These are phyloP conservation scores for Tenrec ecaudatus DNA, from an alignment of 2,113 vertebrate genomes.

Conservation along the genomic window DNA sequence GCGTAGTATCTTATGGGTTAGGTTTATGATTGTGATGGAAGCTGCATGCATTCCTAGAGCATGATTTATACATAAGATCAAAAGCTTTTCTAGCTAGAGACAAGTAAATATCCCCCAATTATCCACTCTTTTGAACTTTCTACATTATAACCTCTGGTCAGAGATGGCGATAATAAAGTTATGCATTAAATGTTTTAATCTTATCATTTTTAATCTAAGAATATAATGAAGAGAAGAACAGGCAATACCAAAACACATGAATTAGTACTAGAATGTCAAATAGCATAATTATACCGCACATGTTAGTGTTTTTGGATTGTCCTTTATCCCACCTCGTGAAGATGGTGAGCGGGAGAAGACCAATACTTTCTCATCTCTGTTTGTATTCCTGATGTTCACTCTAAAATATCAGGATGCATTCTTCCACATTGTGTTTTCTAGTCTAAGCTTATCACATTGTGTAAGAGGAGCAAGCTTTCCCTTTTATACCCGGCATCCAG, in stretches of 20 bases:
- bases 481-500: background rate
- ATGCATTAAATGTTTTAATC: constrained; percentile 13
- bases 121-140: background rate
- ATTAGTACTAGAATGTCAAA: background rate
- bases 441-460: background rate
- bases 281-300: background rate
- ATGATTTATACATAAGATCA: background rate
- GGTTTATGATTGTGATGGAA: background rate
- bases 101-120: background rate
- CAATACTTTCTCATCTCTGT: background rate
- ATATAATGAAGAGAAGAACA: constrained; percentile 26
- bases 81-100: background rate
- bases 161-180: background rate
- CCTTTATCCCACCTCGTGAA: background rate
- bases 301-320: background rate
- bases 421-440: background rate
- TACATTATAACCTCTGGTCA: background rate
- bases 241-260: constrained; percentile 3
- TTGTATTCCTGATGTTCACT: background rate
- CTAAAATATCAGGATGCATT: background rate
- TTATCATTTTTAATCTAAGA: constrained; percentile 16
- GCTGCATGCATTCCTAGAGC: background rate
- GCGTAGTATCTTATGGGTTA: background rate
- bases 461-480: background rate
- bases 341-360: background rate